These are phyloP conservation scores for Smittia aterrima DNA, from an alignment of 2,888 invertebrate genomes.

Conservation along the genomic window DNA sequence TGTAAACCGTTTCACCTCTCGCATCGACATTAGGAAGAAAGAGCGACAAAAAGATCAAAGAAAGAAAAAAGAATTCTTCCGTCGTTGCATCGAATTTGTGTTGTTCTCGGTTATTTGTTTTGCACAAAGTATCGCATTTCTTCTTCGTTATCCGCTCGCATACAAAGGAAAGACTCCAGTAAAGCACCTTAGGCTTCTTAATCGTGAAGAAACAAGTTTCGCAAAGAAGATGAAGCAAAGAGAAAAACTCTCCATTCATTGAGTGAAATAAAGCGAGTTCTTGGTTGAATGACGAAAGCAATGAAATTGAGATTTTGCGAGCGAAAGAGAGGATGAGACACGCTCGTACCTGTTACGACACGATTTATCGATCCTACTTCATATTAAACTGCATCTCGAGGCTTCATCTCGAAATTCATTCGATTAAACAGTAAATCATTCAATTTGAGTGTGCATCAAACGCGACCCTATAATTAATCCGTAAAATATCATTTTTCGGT, in stretches of 20 bases:
- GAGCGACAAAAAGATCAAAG: too few relatives aligned
- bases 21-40: too few relatives aligned
- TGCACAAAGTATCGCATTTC: background rate
- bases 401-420: too few relatives aligned
- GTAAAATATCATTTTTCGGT: constrained; percentile 10
- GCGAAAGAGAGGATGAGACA: background rate
- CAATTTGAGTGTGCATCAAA: constrained; percentile 6
- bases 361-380: background rate
- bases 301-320: constrained; percentile 7
- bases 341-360: background rate
- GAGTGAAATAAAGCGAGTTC: background rate
- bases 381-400: background rate
- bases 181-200: background rate
- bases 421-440: background rate
- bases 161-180: background rate
- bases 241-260: background rate
- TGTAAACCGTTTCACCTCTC: too few relatives aligned
- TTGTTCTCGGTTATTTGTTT: too few relatives aligned
- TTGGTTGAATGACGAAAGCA: background rate
- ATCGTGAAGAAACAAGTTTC: constrained; percentile 8
- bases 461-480: constrained; percentile 20
- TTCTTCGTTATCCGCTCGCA: background rate
- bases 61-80: too few relatives aligned
- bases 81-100: background rate
- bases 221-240: constrained; percentile 6